phyloP scores from a whole-genome alignment of 2,888 invertebrate genomes.

The Xestoiulus laeticollis region DNA sequence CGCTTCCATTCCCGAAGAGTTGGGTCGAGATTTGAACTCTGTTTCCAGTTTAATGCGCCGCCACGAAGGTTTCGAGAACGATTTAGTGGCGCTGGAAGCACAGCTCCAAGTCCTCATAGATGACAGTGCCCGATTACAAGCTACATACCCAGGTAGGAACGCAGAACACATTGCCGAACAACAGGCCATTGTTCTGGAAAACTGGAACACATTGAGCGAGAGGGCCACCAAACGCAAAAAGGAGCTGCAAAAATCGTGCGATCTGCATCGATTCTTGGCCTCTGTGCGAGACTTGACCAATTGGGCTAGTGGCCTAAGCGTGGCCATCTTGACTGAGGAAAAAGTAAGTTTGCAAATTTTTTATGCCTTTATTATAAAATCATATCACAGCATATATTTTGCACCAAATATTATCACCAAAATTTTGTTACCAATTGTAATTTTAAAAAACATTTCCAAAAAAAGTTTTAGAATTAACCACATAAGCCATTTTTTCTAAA shows the following conservation, averaged over 20 bases:
- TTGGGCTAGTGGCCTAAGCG: constrained; percentile 84
- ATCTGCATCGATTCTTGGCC: constrained; percentile 87
- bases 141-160: constrained; percentile 89
- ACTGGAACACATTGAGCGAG: constrained; percentile 87
- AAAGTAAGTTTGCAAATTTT: constrained; percentile 64
- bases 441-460: no score
- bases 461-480: no score
- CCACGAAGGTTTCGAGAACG: constrained; percentile 94
- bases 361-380: not conserved
- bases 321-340: constrained; percentile 80
- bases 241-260: constrained; percentile 84
- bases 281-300: constrained; percentile 85
- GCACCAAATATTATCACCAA: no score
- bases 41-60: constrained; percentile 82
- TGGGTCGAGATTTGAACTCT: constrained; percentile 84
- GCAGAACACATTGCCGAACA: constrained; percentile 88
- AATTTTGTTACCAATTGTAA: no score
- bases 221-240: constrained; percentile 81
- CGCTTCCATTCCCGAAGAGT: constrained; percentile 79
- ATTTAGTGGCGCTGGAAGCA: constrained; percentile 89
- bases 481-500: no score
- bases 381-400: not conserved
- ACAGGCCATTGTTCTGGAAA: constrained; percentile 83
- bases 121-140: constrained; percentile 87
- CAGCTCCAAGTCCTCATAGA: constrained; percentile 86